Conservation (phyloP, 2,113 vertebrate genomes). For the Acinonyx jubatus region DNA sequence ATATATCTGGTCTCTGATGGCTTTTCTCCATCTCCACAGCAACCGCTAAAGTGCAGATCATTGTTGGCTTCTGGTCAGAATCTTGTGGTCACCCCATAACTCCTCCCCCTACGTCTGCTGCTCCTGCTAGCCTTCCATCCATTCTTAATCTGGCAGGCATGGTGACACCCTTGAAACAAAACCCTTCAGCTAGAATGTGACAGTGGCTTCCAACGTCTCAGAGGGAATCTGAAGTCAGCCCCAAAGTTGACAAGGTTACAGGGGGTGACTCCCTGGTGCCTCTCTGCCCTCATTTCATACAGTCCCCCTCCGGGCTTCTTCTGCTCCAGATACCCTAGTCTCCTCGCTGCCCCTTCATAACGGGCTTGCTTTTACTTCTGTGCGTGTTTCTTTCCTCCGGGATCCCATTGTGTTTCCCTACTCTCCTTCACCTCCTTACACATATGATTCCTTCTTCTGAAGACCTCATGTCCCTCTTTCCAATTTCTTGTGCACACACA, state of each 20-base stretch:
- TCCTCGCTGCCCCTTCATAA: not conserved
- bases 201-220: not conserved
- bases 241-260: not conserved
- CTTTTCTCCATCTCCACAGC: accelerated
- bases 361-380: not conserved
- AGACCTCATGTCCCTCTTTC: not conserved
- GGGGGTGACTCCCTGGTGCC: accelerated
- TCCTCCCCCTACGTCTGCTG: accelerated
- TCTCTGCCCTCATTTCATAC: not conserved
- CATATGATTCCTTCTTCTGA: not conserved
- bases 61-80: accelerated
- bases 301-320: not conserved
- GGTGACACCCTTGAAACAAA: not conserved
- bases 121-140: no score
- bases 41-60: accelerated
- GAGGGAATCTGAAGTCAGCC: not conserved
- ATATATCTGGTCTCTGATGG: not conserved
- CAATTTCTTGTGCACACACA: not conserved
- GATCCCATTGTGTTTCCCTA: accelerated
- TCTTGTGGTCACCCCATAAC: accelerated
- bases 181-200: not conserved
- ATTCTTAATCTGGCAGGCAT: accelerated
- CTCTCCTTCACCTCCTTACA: not conserved
- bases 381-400: not conserved
- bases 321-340: accelerated